Evolutionary conservation across 2,888 invertebrate genomes (phyloP), one percentile per base, ranked within the genome.

Genomic region (Pandemis cinnamomeana): DNA sequence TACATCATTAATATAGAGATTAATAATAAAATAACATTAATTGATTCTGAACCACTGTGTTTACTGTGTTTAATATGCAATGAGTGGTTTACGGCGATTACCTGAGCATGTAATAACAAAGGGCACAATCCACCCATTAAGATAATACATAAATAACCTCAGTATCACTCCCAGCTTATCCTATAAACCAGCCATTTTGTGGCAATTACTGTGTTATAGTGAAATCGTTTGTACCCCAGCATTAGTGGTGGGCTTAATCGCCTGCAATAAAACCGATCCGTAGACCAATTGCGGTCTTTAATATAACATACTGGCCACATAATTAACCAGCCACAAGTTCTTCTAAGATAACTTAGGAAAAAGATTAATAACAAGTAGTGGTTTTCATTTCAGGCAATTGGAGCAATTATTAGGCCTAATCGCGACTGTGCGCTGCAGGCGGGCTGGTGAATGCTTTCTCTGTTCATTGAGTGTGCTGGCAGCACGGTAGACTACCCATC

Each of bases 211-310:
- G 80, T 82, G 77, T 75, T 68, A 76, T 73, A 77, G 76, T 81
- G 77, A 83, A 83, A 84, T 80, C 81, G 81, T 80, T 80, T 78
- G 79, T 80, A 81, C 80, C 77, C 78, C 67, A 63, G 67, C 82
- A 85, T 87, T 86, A 83, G 87, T 79, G 86, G 87, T 89, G 86
- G 85, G 79, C 77, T 81, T 88, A 88, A 90, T 88, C 85, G 82
- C 83, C 74, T 78, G 79, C 83, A 87, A 85, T 87, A 82, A 84
- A 87, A 86, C 84, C 78, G 80, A 86, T 84, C 82, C 78, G 80
- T 79, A 81, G 70, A 71, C 77, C 75, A 83, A 84, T 83, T 81
- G 81, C 78, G 78, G 80, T 82, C 71, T 84, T 84, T 81, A 80
- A 79, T 71, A 75, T 67, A 61, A 67, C 72, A n/a, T 53, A 41